phyloP scores from a whole-genome alignment of 2,888 invertebrate species.

The Drosophila birchii region DNA sequence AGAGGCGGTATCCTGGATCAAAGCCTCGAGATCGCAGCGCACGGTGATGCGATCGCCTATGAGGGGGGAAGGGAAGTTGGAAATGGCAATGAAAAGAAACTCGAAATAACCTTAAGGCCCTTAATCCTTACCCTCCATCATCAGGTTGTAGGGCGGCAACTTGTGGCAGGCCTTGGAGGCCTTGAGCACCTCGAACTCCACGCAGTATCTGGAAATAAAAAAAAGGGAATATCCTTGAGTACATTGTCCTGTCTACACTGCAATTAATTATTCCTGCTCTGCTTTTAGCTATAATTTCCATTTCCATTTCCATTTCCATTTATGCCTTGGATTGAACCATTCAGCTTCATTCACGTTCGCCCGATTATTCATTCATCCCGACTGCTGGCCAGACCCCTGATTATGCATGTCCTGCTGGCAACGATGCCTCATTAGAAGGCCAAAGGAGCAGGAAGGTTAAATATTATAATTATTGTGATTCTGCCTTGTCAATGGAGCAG shows the following conservation, averaged over 20 bases:
- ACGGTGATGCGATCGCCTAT: slow-evolving; percentile 92
- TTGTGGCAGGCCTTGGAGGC: slow-evolving; percentile 92
- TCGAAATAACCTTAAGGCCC: too few species aligned
- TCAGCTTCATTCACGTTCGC: background rate
- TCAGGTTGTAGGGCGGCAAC: slow-evolving; percentile 89
- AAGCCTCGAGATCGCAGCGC: slow-evolving; percentile 92
- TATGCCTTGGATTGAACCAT: background rate
- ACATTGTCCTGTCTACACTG: background rate
- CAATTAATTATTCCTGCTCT: slow-evolving; percentile 8
- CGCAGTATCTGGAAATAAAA: slow-evolving; percentile 90
- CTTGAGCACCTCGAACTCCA: slow-evolving; percentile 93
- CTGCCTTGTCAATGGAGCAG: slow-evolving; percentile 10
- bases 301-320: background rate
- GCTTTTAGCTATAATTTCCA: background rate
- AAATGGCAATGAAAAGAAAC: background rate
- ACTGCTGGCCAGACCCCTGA: slow-evolving; percentile 14
- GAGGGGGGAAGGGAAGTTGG: background rate
- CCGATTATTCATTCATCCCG: slow-evolving; percentile 11
- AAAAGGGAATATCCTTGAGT: background rate
- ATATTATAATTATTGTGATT: slow-evolving; percentile 48
- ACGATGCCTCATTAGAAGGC: slow-evolving; percentile 34
- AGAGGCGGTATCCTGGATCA: slow-evolving; percentile 85
- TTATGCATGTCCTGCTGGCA: slow-evolving; percentile 43
- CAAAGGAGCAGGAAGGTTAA: slow-evolving; percentile 25
- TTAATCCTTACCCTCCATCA: slow-evolving; percentile 89